Evolutionary conservation across 2,113 vertebrate genomes (phyloP), one percentile per base, ranked within the genome.

Genomic region (Ceyx margarethae): DNA sequence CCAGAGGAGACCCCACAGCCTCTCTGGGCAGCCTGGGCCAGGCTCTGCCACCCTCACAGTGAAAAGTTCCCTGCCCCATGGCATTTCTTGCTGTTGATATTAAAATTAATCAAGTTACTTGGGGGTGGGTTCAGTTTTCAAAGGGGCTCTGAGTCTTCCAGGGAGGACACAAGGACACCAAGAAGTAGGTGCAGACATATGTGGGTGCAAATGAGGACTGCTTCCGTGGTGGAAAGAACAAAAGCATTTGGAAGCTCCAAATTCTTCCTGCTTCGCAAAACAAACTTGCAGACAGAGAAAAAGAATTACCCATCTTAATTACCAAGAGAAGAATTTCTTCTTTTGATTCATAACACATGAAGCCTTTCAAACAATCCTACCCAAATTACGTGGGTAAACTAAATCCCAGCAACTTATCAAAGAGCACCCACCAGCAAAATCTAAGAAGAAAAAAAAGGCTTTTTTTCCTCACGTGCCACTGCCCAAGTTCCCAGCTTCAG

Each of bases 301-400:
- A 89, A 62, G 33, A 82, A 92, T 83, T 77, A 76, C 60, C 46
- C 33, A 29, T 91, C 79, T 87, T 90, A 71, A 93, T 91, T 85
- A 82, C 76, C 16, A 13, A 40, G 64, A 77, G 28, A 1, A 51
- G 71, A 85, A 62, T 65, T 85, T 66, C 40, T 51, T 43, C 66
- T 73, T 92, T 71, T 81, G 77, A 67, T 84, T 75, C 66, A 35
- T 3, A 2, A 50, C 26, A 18, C 54, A 66, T 21, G 28, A 60
- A 78, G 45, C 45, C 54, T 28, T 17, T 75, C 71, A 73, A 76
- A 79, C 40, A 76, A 57, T 61, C 54, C 35, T n/a, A 58, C 8
- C 23, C 73, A 81, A 79, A 69, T 91, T 28, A 82, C 46, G 62
- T 0, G 14, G 71, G 25, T 8, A 9, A 61, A 57, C 64, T 50